A percentile compares a stretch with the other conserved stretches of the same genome.
Evolutionary conservation across 2,113 vertebrate species (phyloP).

Genomic region (Engraulis encrasicolus): DNA sequence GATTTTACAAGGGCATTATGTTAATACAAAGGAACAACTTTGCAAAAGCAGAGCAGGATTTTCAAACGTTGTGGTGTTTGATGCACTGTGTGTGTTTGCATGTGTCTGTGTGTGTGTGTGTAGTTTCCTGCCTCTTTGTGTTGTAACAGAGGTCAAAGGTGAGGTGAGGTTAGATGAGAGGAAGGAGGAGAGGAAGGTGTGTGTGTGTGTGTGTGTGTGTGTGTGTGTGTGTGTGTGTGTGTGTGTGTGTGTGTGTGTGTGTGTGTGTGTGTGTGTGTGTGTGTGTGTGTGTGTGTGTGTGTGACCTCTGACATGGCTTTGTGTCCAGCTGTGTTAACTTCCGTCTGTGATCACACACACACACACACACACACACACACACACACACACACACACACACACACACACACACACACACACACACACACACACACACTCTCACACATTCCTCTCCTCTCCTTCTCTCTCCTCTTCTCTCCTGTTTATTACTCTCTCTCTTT

Average conservation of each 20-base stretch:
- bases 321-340: conserved; percentile 48
- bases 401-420: too few relatives aligned
- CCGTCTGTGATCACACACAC: conserved; percentile 47
- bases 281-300: conserved; percentile 26
- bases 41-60: too few relatives aligned
- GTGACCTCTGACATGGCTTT: conserved; percentile 34
- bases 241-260: not conserved
- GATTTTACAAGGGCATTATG: too few relatives aligned
- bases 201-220: not conserved
- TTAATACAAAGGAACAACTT: too few relatives aligned
- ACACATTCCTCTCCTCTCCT: conserved; percentile 51
- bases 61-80: too few relatives aligned
- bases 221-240: not conserved
- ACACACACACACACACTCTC: too few relatives aligned
- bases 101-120: not conserved
- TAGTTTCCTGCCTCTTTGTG: not conserved
- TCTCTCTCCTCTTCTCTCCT: conserved; percentile 28
- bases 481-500: too few relatives aligned
- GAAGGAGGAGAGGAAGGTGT: not conserved
- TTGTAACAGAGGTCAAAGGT: not conserved
- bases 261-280: conserved; percentile 11
- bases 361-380: too few relatives aligned
- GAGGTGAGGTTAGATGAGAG: not conserved
- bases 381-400: too few relatives aligned
- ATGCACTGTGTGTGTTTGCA: not conserved